phyloP scores from a whole-genome alignment of 1,140 invertebrate genomes.

The Pachyrhynchus sulphureomaculatus region DNA sequence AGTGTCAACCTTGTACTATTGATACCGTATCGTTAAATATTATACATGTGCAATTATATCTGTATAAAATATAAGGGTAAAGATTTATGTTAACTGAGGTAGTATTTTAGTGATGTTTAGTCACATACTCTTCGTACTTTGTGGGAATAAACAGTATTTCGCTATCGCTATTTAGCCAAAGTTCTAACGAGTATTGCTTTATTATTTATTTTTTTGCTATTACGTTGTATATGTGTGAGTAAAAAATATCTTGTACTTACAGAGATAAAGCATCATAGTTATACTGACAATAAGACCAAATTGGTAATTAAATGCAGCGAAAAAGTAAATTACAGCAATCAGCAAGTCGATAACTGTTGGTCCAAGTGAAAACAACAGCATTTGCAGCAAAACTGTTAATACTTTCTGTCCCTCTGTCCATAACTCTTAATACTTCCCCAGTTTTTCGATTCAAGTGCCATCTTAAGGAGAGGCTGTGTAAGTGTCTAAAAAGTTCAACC shows the following conservation, averaged over 20 bases:
- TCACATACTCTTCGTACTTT: too few relatives aligned
- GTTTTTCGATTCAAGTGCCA: constrained; percentile 95
- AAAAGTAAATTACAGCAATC: constrained; percentile 88
- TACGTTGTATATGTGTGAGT: too few relatives aligned
- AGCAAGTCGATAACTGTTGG: constrained; percentile 92
- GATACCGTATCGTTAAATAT: too few relatives aligned
- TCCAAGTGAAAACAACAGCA: constrained; percentile 82
- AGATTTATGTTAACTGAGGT: too few relatives aligned
- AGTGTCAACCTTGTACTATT: too few relatives aligned
- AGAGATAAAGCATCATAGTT: constrained; percentile 89
- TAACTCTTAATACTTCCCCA: constrained; percentile 90
- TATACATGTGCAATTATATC: too few relatives aligned
- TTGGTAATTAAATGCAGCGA: constrained; percentile 85
- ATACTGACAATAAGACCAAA: constrained; percentile 91
- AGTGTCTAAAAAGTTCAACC: constrained; percentile 80
- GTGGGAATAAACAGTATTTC: too few relatives aligned
- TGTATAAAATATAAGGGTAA: too few relatives aligned
- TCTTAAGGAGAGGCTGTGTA: constrained; percentile 80
- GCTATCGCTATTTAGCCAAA: too few relatives aligned
- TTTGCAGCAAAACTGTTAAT: constrained; percentile 91
- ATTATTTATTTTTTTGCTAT: too few relatives aligned
- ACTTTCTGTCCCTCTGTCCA: constrained; percentile 94
- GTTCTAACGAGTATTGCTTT: too few relatives aligned
- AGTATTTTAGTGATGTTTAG: too few relatives aligned
- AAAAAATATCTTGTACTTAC: constrained; percentile 60